Evolutionary conservation across 2,888 invertebrate species (phyloP), one percentile per base, ranked within the genome.

Genomic region (Chrysolina haemoptera): DNA sequence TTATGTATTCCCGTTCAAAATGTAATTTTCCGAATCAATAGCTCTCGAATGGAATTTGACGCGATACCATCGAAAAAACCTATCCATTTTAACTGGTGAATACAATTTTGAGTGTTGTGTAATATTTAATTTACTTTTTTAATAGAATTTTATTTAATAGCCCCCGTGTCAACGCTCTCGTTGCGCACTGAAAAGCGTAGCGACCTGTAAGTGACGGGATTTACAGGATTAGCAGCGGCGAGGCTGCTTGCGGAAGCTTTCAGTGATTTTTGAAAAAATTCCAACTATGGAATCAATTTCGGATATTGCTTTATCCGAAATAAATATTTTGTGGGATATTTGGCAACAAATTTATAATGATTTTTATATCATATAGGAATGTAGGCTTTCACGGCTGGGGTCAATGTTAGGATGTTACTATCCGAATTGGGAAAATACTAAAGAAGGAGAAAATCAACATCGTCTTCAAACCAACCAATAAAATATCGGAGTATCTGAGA

Each of bases 21-120:
- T 70, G 64, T 70, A 70, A 70, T 70, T 70, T 70, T 70, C 70
- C 70, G 22, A 70, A 70, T 70, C 70, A 53, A 64, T 64, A 64
- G 43, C 50, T 64, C 64, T 48, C n/a, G 18, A 70, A 40, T 16
- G 18, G 53, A 53, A 12, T 53, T 14, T 20, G 53, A 53, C 20
- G 53, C 12, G 53, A 53, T 53, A 53, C 11, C 20, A 53, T 53
- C 53, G 20, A 53, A 53, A 53, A 53, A 53, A 53, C 20, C 53
- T 53, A 53, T 53, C 53, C 53, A 20, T 53, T 53, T 53, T 53
- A 53, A 20, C 11, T 20, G 20, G 20, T 53, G 53, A 53, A 53
- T 22, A 53, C 53, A 53, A 53, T 53, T 53, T 53, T 53, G 53
- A 43, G 64, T 40, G 40, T n/a, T 64, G 16, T 64, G 0, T 41